phyloP scores from a whole-genome alignment of 2,888 invertebrate genomes.

The Apeira syringaria region DNA sequence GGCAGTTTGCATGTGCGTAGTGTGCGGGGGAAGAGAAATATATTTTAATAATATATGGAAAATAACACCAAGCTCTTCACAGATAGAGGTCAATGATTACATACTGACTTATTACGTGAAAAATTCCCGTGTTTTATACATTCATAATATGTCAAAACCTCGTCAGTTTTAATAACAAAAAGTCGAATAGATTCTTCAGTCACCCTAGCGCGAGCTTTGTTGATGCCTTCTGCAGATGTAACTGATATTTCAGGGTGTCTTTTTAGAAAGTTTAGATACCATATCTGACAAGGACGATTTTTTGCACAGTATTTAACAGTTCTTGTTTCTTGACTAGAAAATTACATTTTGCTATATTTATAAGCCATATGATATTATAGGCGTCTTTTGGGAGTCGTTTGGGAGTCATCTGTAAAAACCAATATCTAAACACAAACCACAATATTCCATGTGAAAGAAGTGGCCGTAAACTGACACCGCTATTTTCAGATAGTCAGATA shows the following conservation, averaged over 20 bases:
- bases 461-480: too few relatives aligned
- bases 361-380: constrained; percentile 26
- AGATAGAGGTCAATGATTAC: not conserved
- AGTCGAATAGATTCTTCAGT: not conserved
- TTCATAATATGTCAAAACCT: too few relatives aligned
- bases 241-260: not conserved
- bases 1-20: not conserved
- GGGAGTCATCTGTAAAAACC: too few relatives aligned
- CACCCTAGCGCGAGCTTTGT: not conserved
- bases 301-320: constrained; percentile 2
- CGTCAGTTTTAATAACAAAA: too few relatives aligned
- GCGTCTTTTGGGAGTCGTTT: constrained; percentile 8
- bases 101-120: too few relatives aligned
- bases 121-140: too few relatives aligned
- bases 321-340: constrained; percentile 13
- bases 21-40: not conserved
- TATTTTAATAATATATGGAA: too few relatives aligned
- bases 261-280: not conserved
- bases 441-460: not conserved
- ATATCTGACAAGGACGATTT: constrained; percentile 2
- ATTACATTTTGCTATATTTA: constrained; percentile 10
- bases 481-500: too few relatives aligned
- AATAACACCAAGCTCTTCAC: not conserved
- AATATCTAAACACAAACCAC: too few relatives aligned
- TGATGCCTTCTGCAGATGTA: not conserved